Base-by-base conservation (phyloP, 2,888 invertebrate species). In the Eilema sororculum region DNA sequence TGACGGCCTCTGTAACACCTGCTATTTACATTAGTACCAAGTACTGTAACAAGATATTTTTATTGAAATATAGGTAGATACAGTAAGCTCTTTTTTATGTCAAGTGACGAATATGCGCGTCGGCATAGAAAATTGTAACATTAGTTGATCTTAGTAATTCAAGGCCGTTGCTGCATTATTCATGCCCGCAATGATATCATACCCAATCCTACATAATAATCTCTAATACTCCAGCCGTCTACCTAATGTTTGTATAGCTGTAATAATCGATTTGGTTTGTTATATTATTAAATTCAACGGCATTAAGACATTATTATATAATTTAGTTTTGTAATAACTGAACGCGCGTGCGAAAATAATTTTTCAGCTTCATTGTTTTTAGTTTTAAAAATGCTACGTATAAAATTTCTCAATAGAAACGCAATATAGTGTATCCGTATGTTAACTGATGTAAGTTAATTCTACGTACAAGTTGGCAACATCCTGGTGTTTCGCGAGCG, bases 101-200 rank as follows among this genome's bases (percentile, higher is more conserved):
- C 33, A 65, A 57, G 22, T n/a, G 13, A n/a, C 28, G 46, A 28
- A 22, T 33, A 57, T 22, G 30, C 10, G 24, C 16, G 58, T 13
- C 41, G 22, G 68, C 37, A 52, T 77, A 82, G 81, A 83, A 85
- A 84, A 83, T 81, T 81, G 82, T 84, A 81, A 83, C 82, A 81
- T 82, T 79, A 81, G 80, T 78, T 82, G 78, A 85, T 87, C 83
- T 84, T 79, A 78, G 82, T 78, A 77, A 80, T 82, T 85, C 86
- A 86, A 88, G 86, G 86, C 78, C 76, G 72, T 76, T 84, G 72
- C 83, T 89, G 86, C 86, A 89, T 89, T 90, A 89, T 86, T 87
- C 87, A 89, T 91, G 80, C 80, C 80, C 79, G 76, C 75, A 83
- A 79, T 90, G 86, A 90, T 88, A 87, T 90, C 88, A 90, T 86